Percentiles rank a stretch among this genome's conserved stretches.
phyloP scores from a whole-genome alignment of 2,113 vertebrate genomes.

The Motacilla tschutschensis region DNA sequence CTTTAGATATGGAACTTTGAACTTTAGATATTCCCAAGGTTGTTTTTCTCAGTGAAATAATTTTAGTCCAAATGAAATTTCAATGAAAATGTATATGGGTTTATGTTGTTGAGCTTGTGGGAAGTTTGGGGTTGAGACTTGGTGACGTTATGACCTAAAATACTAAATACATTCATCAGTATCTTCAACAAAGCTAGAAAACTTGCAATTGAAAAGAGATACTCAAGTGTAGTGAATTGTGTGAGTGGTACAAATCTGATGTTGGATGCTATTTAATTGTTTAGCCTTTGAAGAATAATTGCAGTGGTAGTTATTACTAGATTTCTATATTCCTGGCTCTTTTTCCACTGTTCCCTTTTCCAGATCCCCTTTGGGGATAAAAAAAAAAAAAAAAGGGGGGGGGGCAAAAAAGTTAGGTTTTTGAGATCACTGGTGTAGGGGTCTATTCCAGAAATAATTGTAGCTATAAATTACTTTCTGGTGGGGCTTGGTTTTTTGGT shows the following conservation, averaged over 20 bases:
- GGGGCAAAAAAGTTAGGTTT: accelerated
- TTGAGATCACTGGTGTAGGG: background rate
- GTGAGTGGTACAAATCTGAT: background rate
- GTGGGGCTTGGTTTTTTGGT: accelerated
- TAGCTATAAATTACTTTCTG: background rate
- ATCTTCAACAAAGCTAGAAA: background rate
- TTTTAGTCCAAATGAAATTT: background rate
- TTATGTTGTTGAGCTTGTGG: background rate
- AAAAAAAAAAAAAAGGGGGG: background rate
- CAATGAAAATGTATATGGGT: background rate
- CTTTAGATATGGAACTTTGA: background rate
- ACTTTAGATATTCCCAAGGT: background rate
- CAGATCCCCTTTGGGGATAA: background rate
- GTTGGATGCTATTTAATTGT: background rate
- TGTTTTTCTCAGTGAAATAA: background rate
- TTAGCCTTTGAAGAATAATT: background rate
- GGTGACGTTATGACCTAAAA: background rate
- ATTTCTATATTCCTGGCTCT: background rate
- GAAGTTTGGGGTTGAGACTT: background rate
- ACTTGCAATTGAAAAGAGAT: background rate
- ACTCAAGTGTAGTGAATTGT: background rate
- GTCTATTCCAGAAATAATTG: background rate
- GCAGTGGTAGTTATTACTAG: background rate
- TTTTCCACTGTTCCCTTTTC: background rate
- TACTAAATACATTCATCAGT: background rate